Percentiles rank a stretch among this genome's conserved stretches.
Conservation (phyloP, 1,140 invertebrate genomes). For the Bilobella aurantiaca region DNA sequence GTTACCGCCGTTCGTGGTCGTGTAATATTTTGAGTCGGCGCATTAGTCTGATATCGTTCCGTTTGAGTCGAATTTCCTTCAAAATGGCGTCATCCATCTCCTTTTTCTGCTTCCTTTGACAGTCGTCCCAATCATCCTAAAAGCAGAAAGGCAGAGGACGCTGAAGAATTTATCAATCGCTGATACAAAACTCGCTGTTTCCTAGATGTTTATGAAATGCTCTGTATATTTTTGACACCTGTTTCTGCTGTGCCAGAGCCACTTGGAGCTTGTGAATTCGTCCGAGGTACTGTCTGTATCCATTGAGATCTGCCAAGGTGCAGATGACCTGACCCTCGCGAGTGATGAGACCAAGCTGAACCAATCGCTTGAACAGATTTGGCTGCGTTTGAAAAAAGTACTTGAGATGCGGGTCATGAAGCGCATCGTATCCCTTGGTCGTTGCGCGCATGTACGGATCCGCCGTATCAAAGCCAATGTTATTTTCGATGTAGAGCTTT, state of each 20-base stretch:
- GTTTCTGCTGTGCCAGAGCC: neutral
- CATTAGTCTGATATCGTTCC: neutral
- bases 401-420: slow-evolving; percentile 20
- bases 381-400: slow-evolving; percentile 16
- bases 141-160: neutral
- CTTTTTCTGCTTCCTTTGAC: slow-evolving; percentile 9
- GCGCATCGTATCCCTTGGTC: slow-evolving; percentile 1
- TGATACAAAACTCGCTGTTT: neutral
- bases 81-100: neutral
- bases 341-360: slow-evolving; percentile 15
- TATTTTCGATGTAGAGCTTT: neutral
- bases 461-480: slow-evolving; percentile 14
- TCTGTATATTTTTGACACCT: slow-evolving; percentile 11
- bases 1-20: neutral
- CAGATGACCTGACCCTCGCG: slow-evolving; percentile 12
- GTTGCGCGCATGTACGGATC: slow-evolving; percentile 21
- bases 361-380: neutral
- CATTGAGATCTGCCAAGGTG: slow-evolving; percentile 16
- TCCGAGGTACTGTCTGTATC: slow-evolving; percentile 20
- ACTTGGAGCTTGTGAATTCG: slow-evolving; percentile 16
- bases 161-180: neutral
- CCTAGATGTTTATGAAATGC: neutral
- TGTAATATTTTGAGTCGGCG: neutral
- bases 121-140: neutral
- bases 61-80: neutral